Evolutionary conservation across 2,888 invertebrate genomes (phyloP), one percentile per base, ranked within the genome.

Genomic region (Phalera bucephala): DNA sequence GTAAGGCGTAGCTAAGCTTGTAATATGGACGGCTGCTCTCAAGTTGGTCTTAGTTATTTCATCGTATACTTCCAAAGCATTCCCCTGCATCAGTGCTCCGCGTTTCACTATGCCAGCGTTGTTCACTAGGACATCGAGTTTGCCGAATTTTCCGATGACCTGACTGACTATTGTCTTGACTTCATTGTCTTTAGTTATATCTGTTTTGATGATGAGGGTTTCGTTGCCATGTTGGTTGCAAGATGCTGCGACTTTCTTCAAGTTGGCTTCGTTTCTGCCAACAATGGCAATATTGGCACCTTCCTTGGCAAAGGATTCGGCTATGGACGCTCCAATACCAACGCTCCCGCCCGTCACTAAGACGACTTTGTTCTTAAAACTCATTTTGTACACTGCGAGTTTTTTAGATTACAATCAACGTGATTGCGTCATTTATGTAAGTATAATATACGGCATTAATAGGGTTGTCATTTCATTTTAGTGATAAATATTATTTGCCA

Each of bases 291-390:
- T 45, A 4, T 42, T 10, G 3, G 64, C 61, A 19, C 53, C 49
- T 39, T 56, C 50, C 31, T 58, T 51, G 5, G 66, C 58, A 13
- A 74, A 73, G n/a, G 44, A 21, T 9, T 49, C 44, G 1, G 66
- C 72, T 0, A 56, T 50, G 3, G 58, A 55, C 1, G 68, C 64
- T 2, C 74, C 73, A 2, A 73, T 72, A 0, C 72, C 73, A 0
- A 70, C 64, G 21, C 73, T 66, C 0, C 61, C 54, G 0, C 74
- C 72, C 0, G 71, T 73, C 1, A 74, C 49, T 1, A 72, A 31
- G 2, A 65, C 69, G 0, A 71, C 63, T 63, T 71, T 72, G 20
- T 50, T 45, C 15, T 45, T 33, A 19, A 70, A 66, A 51, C 46
- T 56, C 69, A 71, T 69, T 31, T 9, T 36, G n/a, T n/a, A n/a